Evolutionary conservation across 2,888 invertebrate genomes (phyloP).

Genomic region (Oligia latruncula): DNA sequence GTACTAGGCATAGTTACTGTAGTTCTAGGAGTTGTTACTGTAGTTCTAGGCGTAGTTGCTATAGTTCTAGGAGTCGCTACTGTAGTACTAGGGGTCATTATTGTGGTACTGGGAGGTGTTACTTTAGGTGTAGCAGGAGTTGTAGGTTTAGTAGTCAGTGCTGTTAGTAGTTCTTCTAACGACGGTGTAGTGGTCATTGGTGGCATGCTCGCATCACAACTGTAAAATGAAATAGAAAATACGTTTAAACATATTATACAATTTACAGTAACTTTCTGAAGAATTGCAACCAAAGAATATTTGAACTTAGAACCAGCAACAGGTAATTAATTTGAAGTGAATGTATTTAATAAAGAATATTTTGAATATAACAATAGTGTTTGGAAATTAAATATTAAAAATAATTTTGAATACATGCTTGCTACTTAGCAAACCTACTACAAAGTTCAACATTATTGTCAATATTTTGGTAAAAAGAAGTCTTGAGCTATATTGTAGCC

Average conservation of each 20-base stretch:
- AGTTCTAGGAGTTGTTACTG: not conserved
- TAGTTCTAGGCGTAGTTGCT: slow-evolving; percentile 6
- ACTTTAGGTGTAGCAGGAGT: slow-evolving; percentile 68
- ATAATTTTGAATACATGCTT: not conserved
- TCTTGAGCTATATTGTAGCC: not conserved
- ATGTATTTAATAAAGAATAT: not conserved
- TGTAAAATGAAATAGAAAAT: slow-evolving; percentile 72
- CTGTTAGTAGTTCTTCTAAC: slow-evolving; percentile 83
- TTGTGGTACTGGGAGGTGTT: slow-evolving; percentile 43
- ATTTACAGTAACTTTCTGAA: not conserved
- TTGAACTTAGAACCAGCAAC: not conserved
- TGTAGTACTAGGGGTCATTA: slow-evolving; percentile 17
- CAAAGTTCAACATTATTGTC: not conserved
- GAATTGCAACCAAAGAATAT: not conserved
- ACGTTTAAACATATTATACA: slow-evolving; percentile 30
- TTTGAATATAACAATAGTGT: not conserved
- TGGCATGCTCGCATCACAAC: slow-evolving; percentile 84
- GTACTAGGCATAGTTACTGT: slow-evolving; percentile 26
- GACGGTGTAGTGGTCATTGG: slow-evolving; percentile 76
- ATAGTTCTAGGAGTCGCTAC: slow-evolving; percentile 6
- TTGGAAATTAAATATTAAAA: not conserved
- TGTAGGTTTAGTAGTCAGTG: slow-evolving; percentile 74
- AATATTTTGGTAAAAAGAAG: not conserved
- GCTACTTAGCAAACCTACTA: not conserved
- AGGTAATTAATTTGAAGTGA: not conserved